Evolutionary conservation across 2,888 invertebrate genomes (phyloP).

Genomic region (Himalopsyche anomala): DNA sequence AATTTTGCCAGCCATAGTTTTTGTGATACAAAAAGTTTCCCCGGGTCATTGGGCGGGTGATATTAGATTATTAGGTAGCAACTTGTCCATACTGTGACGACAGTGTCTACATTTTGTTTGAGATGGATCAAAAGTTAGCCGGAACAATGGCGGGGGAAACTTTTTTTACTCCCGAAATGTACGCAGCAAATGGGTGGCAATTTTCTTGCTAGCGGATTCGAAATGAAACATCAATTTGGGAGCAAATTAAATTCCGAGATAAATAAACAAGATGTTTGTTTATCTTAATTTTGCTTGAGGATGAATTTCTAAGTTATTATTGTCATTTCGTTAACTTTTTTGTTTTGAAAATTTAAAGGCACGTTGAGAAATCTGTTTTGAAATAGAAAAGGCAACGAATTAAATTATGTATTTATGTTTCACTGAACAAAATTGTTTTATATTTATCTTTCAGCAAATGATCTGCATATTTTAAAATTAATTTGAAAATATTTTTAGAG

Average conservation of each 20-base stretch:
- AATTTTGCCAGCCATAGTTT: slow-evolving; percentile 19
- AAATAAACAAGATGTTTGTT: slow-evolving; percentile 1
- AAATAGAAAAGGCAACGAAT: background rate
- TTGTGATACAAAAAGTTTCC: slow-evolving; percentile 35
- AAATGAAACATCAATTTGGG: slow-evolving; percentile 1
- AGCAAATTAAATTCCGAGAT: slow-evolving; percentile 20
- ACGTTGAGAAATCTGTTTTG: background rate
- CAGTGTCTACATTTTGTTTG: slow-evolving; percentile 29
- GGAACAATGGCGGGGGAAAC: background rate
- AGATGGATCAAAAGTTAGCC: slow-evolving; percentile 19
- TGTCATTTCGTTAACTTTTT: background rate
- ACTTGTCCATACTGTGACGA: slow-evolving; percentile 18
- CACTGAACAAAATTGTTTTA: background rate
- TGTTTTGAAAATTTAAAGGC: background rate
- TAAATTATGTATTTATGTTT: background rate
- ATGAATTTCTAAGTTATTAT: background rate
- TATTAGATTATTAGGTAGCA: slow-evolving; percentile 36
- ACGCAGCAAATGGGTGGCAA: slow-evolving; percentile 22
- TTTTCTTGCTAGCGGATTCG: background rate
- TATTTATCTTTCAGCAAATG: background rate
- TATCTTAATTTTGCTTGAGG: background rate
- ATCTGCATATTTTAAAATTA: too few relatives aligned
- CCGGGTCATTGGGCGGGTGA: slow-evolving; percentile 11
- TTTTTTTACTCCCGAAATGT: background rate
- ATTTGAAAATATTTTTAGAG: too few relatives aligned